phyloP scores from a whole-genome alignment of 2,113 vertebrate genomes.

The Neofelis nebulosa region DNA sequence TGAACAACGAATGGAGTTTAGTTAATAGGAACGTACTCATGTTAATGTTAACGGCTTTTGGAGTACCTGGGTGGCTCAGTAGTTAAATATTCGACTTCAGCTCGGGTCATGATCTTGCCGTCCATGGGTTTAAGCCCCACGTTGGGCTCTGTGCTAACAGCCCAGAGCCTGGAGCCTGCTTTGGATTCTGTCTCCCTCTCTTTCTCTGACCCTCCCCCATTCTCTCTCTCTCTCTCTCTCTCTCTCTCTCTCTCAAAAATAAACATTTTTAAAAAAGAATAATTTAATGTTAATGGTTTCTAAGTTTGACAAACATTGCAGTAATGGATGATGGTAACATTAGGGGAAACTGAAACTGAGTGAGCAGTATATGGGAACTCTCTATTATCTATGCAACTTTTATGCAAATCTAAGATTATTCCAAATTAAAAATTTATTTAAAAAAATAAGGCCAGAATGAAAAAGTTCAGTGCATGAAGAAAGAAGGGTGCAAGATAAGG shows the following conservation, averaged over 20 bases:
- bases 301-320: not conserved
- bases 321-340: not conserved
- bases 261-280: too few species aligned
- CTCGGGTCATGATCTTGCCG: too few species aligned
- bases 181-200: too few species aligned
- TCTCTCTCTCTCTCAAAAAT: too few species aligned
- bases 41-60: not conserved
- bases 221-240: too few species aligned
- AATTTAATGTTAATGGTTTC: not conserved
- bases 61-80: too few species aligned
- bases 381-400: not conserved
- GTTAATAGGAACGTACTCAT: not conserved
- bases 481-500: not conserved
- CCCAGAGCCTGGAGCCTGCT: too few species aligned
- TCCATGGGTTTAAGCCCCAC: too few species aligned
- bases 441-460: not conserved
- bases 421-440: not conserved
- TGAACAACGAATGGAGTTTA: slow-evolving; percentile 4
- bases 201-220: too few species aligned
- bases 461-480: not conserved
- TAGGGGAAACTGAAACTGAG: not conserved
- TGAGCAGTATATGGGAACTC: not conserved
- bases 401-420: slow-evolving; percentile 42
- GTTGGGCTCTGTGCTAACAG: too few species aligned
- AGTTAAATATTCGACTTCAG: too few species aligned